Evolutionary conservation across 2,797 vertebrate genomes (phyloP).

Genomic region (Urosaurus nigricauda): DNA sequence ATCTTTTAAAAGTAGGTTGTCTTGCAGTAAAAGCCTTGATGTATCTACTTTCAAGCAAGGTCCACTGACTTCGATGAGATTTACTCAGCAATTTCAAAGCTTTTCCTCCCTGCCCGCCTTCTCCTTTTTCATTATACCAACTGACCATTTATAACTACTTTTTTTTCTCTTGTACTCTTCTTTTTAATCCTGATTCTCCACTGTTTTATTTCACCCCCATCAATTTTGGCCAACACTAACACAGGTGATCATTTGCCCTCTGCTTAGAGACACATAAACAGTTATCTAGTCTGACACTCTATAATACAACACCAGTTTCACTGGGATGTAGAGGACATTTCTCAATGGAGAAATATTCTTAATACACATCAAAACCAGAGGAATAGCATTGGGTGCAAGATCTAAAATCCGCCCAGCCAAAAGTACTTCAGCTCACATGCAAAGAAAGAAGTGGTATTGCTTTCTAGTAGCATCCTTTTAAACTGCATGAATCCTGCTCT

Average conservation of each 20-base stretch:
- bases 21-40: neutral
- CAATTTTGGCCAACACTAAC: neutral
- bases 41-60: neutral
- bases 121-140: neutral
- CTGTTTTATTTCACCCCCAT: neutral
- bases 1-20: neutral
- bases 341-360: neutral
- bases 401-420: neutral
- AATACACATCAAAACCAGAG: neutral
- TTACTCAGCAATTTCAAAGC: neutral
- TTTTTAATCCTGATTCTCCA: neutral
- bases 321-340: neutral
- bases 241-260: neutral
- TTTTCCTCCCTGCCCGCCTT: neutral
- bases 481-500: neutral
- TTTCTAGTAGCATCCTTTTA: neutral
- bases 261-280: neutral
- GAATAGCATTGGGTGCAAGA: neutral
- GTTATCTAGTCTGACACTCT: neutral
- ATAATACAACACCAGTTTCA: neutral
- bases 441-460: no score
- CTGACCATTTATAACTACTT: neutral
- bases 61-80: neutral
- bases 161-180: neutral
- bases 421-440: neutral